A percentile compares a stretch with the other conserved stretches of the same genome.
These are phyloP conservation scores for Corythornis madagascariensis DNA, from an alignment of 2,113 vertebrate species.

Conservation along the genomic window DNA sequence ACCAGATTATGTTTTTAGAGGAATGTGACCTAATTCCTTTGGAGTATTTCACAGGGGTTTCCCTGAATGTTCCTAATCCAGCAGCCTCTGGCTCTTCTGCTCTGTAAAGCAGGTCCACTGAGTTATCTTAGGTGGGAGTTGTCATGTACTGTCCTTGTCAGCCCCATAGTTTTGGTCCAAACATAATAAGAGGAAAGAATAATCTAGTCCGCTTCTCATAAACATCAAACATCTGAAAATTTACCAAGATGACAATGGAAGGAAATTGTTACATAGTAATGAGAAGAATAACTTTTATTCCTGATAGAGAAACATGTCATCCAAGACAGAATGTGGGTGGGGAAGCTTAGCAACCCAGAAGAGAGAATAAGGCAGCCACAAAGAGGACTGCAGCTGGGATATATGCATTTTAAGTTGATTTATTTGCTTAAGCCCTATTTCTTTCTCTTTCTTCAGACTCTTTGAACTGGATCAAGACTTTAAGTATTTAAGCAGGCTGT, in stretches of 20 bases:
- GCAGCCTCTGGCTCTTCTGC: background rate
- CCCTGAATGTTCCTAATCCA: background rate
- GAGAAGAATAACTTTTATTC: background rate
- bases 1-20: background rate
- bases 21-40: background rate
- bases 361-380: background rate
- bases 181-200: background rate
- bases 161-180: background rate
- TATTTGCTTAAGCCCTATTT: background rate
- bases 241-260: background rate
- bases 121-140: background rate
- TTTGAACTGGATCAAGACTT: background rate
- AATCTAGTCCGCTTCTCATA: background rate
- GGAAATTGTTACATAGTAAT: background rate
- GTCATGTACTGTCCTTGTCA: background rate
- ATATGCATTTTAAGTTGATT: background rate
- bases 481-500: background rate
- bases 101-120: background rate
- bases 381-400: background rate
- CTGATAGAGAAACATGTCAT: background rate
- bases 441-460: background rate
- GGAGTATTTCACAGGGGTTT: background rate
- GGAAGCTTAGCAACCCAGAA: background rate
- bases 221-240: background rate
- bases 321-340: background rate